phyloP scores from a whole-genome alignment of 1,140 invertebrate genomes.

The Calliopsis andreniformis region DNA sequence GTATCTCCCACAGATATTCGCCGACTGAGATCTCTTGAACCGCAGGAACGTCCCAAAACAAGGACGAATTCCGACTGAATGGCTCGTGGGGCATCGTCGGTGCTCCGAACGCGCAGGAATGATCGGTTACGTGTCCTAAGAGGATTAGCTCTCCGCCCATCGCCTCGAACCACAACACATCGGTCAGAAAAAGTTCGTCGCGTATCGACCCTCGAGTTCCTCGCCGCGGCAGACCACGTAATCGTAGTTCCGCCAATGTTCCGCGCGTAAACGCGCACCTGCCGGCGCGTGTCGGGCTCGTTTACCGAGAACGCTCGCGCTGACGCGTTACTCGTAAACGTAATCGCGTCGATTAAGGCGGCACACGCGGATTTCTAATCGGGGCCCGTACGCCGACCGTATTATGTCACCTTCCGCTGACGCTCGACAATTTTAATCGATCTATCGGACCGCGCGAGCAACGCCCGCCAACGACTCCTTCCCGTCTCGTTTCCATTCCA shows the following conservation, averaged over 20 bases:
- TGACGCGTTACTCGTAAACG: conserved; percentile 25
- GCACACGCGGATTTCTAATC: conserved; percentile 59
- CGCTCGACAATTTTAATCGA: conserved; percentile 49
- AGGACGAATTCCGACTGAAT: conserved; percentile 16
- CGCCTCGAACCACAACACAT: background rate
- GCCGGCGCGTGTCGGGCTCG: conserved; percentile 41
- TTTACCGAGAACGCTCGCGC: conserved; percentile 1
- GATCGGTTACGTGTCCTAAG: background rate
- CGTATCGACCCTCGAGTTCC: background rate
- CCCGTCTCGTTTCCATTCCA: conserved; percentile 1
- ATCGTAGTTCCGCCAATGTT: background rate
- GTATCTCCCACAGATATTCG: too few relatives aligned
- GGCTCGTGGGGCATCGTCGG: background rate
- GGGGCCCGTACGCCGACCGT: conserved; percentile 1
- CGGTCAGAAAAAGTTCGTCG: conserved; percentile 8
- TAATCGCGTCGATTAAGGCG: conserved; percentile 56
- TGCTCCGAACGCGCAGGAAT: background rate
- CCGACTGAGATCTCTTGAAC: too few relatives aligned
- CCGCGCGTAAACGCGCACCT: conserved; percentile 37
- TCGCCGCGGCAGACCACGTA: background rate
- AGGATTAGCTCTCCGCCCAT: conserved; percentile 18
- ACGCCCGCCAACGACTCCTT: background rate
- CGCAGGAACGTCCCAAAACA: background rate
- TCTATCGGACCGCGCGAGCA: conserved; percentile 15
- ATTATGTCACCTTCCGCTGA: conserved; percentile 46